These are phyloP conservation scores for Cheracebus regulus DNA, from an alignment of 2,797 vertebrate species.

Conservation along the genomic window DNA sequence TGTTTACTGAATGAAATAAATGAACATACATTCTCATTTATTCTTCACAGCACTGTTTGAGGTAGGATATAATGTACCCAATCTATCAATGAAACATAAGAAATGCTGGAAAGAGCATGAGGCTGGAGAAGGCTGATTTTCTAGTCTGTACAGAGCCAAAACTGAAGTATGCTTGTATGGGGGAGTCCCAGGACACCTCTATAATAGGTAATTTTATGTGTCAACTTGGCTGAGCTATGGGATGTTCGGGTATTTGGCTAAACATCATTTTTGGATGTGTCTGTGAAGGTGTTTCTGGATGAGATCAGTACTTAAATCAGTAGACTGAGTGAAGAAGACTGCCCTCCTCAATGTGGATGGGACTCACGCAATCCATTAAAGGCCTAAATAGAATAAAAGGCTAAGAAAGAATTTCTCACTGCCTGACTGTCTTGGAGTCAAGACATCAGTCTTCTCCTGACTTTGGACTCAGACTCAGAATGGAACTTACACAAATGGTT, in stretches of 20 bases:
- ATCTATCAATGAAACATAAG: not conserved
- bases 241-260: not conserved
- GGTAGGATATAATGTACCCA: not conserved
- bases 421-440: not conserved
- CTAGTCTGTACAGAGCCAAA: not conserved
- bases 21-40: not conserved
- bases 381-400: not conserved
- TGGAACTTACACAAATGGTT: not conserved
- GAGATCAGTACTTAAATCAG: not conserved
- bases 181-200: not conserved
- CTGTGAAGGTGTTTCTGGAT: not conserved
- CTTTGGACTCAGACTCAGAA: not conserved
- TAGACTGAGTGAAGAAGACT: not conserved
- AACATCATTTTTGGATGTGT: not conserved
- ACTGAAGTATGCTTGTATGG: not conserved
- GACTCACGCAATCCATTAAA: not conserved
- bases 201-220: not conserved
- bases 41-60: not conserved
- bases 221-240: not conserved
- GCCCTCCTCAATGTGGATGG: not conserved
- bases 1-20: rapidly evolving
- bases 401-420: not conserved
- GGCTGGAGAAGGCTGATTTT: not conserved
- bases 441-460: not conserved
- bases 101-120: not conserved